Evolutionary conservation across 2,888 invertebrate genomes (phyloP).

Genomic region (Tortrix viridana): DNA sequence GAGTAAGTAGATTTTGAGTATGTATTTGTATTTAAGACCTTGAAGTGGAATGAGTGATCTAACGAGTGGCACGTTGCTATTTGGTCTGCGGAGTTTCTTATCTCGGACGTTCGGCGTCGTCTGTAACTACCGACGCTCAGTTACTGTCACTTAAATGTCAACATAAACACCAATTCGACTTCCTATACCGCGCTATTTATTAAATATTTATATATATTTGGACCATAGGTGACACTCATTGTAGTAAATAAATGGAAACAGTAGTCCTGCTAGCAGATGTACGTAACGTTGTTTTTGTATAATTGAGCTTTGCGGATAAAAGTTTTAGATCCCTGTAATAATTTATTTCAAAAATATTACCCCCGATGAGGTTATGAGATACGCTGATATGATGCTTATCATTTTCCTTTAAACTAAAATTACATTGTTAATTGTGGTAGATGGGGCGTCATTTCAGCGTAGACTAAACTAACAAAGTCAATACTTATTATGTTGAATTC

Average conservation of each 20-base stretch:
- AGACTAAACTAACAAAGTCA: slow-evolving; percentile 36
- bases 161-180: slow-evolving; percentile 61
- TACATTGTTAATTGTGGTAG: slow-evolving; percentile 41
- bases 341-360: slow-evolving; percentile 1
- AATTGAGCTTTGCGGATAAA: slow-evolving; percentile 18
- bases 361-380: slow-evolving; percentile 10
- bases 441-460: slow-evolving; percentile 22
- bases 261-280: slow-evolving; percentile 62
- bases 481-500: slow-evolving; percentile 40
- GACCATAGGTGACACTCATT: slow-evolving; percentile 42
- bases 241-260: slow-evolving; percentile 49
- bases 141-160: slow-evolving; percentile 59
- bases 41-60: not conserved
- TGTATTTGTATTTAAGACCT: slow-evolving; percentile 2
- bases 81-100: not conserved
- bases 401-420: not conserved
- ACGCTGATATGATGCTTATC: slow-evolving; percentile 6
- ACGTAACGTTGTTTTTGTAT: slow-evolving; percentile 39
- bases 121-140: slow-evolving; percentile 38
- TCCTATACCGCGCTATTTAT: slow-evolving; percentile 54
- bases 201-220: slow-evolving; percentile 43
- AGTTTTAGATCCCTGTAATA: not conserved
- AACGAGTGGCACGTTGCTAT: slow-evolving; percentile 1
- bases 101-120: slow-evolving; percentile 8
- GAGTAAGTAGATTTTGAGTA: slow-evolving; percentile 5